Conservation (phyloP, 2,888 invertebrate species). For the Temnothorax unifasciatus region DNA sequence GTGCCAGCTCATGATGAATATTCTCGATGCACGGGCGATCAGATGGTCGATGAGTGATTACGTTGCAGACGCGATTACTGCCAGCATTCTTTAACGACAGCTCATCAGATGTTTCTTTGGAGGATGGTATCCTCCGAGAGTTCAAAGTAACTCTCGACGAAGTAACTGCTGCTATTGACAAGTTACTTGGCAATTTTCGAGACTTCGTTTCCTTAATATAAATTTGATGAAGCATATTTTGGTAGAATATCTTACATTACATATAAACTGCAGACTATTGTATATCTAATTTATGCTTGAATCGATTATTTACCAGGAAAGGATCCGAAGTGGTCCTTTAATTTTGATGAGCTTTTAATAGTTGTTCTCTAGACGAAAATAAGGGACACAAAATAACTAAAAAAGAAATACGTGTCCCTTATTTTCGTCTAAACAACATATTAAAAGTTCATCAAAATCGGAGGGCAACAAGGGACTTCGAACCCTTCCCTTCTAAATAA, state of each 20-base stretch:
- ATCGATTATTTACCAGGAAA: background rate
- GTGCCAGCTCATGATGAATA: conserved; percentile 6
- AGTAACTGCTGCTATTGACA: conserved; percentile 2
- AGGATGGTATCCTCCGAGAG: background rate
- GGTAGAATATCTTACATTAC: background rate
- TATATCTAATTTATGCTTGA: background rate
- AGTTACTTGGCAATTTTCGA: conserved; percentile 5
- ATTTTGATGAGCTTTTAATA: too few species aligned
- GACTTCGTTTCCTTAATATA: background rate
- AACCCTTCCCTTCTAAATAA: too few species aligned
- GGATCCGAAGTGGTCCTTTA: too few species aligned
- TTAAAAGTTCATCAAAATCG: too few species aligned
- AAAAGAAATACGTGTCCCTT: too few species aligned
- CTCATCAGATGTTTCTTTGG: conserved; percentile 1
- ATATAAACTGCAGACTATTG: background rate
- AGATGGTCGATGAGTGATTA: conserved; percentile 21
- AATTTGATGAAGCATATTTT: background rate
- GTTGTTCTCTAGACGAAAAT: too few species aligned
- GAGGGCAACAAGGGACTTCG: too few species aligned
- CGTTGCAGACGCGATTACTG: conserved; percentile 9
- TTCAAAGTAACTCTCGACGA: conserved; percentile 18
- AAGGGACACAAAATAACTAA: too few species aligned
- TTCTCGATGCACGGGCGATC: background rate
- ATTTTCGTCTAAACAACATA: too few species aligned
- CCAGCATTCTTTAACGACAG: background rate